Conservation (phyloP, 2,113 vertebrate species). For the Albula goreensis region DNA sequence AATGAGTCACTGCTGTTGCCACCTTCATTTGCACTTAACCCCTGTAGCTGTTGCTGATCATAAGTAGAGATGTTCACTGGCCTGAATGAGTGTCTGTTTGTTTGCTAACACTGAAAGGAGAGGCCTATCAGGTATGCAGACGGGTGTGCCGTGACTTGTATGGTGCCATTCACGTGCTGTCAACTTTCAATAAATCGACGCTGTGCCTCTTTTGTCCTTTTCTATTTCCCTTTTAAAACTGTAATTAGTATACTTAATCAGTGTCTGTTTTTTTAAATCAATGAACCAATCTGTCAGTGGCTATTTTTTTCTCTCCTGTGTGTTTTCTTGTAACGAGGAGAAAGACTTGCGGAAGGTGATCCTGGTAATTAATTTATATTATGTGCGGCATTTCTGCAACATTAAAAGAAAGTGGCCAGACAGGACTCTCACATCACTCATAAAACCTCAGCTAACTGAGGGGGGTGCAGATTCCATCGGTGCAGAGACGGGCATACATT, state of each 20-base stretch:
- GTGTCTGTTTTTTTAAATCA: constrained; percentile 29
- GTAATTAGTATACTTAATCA: constrained; percentile 25
- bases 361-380: constrained; percentile 25
- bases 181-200: background rate
- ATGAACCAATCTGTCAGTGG: constrained; percentile 17
- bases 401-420: background rate
- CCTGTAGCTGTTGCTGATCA: background rate
- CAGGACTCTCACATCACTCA: background rate
- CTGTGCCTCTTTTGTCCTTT: constrained; percentile 7
- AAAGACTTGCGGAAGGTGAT: constrained; percentile 17
- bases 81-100: background rate
- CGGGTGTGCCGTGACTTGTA: background rate
- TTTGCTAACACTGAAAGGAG: no score
- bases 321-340: constrained; percentile 22
- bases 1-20: background rate
- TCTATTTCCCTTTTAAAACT: constrained; percentile 2
- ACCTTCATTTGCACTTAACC: background rate
- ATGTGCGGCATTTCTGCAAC: constrained; percentile 12
- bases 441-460: background rate
- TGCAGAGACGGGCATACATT: background rate
- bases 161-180: background rate
- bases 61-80: background rate
- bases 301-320: background rate
- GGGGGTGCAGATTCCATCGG: background rate
- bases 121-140: background rate